A percentile compares a stretch with the other conserved stretches of the same genome.
These are phyloP conservation scores for Papilio protenor DNA, from an alignment of 2,888 invertebrate species.

Conservation along the genomic window DNA sequence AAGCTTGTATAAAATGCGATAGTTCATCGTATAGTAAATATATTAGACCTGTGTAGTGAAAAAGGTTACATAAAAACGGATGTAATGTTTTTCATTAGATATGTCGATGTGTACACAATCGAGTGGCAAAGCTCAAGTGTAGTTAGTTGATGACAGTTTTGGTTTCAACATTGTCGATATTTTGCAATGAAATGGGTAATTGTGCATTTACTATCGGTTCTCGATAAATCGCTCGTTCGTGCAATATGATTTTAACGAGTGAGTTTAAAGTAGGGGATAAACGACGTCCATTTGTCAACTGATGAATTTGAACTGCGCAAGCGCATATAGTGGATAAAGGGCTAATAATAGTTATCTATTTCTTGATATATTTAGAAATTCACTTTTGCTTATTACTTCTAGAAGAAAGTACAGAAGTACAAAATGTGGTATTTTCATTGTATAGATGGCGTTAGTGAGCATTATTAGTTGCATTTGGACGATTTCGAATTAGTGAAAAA, in stretches of 20 bases:
- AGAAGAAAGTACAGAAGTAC: constrained; percentile 21
- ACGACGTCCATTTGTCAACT: constrained; percentile 32
- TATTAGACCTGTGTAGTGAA: not conserved
- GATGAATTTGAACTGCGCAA: constrained; percentile 32
- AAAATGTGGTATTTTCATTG: not conserved
- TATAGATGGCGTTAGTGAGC: constrained; percentile 34
- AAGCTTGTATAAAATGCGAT: constrained; percentile 48
- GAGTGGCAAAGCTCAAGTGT: constrained; percentile 18
- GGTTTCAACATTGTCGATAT: constrained; percentile 17
- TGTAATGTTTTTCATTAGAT: not conserved
- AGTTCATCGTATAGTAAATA: constrained; percentile 15
- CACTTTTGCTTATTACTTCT: not conserved
- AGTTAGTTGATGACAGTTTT: constrained; percentile 5
- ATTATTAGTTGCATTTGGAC: constrained; percentile 24
- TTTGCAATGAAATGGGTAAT: constrained; percentile 19
- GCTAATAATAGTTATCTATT: not conserved
- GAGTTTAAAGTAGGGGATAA: constrained; percentile 31
- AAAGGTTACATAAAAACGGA: not conserved
- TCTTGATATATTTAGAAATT: not conserved
- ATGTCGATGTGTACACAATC: not conserved
- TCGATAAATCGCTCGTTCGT: constrained; percentile 38
- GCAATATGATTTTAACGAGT: constrained; percentile 44
- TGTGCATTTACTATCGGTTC: constrained; percentile 39
- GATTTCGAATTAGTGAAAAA: constrained; percentile 44
- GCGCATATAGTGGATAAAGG: not conserved